phyloP scores from a whole-genome alignment of 2,888 invertebrate species.

The Mechanitis messenoides region DNA sequence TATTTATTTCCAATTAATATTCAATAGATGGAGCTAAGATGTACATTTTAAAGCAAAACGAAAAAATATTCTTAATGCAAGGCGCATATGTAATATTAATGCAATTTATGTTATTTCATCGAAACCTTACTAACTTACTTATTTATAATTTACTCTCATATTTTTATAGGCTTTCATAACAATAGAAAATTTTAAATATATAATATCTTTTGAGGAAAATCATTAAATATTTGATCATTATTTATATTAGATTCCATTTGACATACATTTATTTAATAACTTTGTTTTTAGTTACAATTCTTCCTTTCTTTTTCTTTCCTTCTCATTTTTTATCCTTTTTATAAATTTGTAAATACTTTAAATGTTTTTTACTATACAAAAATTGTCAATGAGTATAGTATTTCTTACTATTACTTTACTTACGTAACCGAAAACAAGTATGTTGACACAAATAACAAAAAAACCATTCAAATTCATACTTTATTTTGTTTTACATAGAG shows the following conservation, averaged over 20 bases:
- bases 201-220: too few species aligned
- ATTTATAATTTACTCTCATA: neutral
- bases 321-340: neutral
- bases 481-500: neutral
- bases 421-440: slow-evolving; percentile 23
- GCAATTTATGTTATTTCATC: neutral
- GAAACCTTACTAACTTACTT: neutral
- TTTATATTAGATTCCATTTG: too few species aligned
- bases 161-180: too few species aligned
- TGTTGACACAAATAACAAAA: neutral
- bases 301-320: too few species aligned
- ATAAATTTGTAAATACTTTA: neutral
- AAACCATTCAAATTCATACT: neutral
- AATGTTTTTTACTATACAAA: neutral
- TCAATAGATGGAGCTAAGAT: slow-evolving; percentile 47
- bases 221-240: too few species aligned
- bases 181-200: too few species aligned
- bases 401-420: slow-evolving; percentile 18
- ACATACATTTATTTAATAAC: too few species aligned
- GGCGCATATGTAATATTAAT: neutral
- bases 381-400: slow-evolving; percentile 3
- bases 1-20: neutral
- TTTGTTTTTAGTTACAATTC: too few species aligned
- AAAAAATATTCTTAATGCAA: slow-evolving; percentile 9
- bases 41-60: slow-evolving; percentile 23